phyloP scores from a whole-genome alignment of 1,140 invertebrate genomes.

The Periplaneta americana region DNA sequence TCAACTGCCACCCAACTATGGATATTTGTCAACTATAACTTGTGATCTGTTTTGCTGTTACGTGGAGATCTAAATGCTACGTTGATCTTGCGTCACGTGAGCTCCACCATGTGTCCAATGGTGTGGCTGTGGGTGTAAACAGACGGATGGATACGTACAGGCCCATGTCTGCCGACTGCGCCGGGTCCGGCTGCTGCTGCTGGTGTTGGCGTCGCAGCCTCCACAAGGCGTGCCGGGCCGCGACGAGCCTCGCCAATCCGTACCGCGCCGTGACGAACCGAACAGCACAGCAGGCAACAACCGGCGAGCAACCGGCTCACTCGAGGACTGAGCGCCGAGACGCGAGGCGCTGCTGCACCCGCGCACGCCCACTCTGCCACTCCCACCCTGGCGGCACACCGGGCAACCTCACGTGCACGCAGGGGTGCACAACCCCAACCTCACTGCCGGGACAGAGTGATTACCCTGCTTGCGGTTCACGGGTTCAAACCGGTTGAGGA shows the following conservation, averaged over 20 bases:
- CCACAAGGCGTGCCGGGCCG: slow-evolving; percentile 58
- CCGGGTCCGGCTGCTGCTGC: slow-evolving; percentile 5
- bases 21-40: no score
- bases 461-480: no score
- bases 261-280: slow-evolving; percentile 48
- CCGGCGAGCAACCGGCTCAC: slow-evolving; percentile 26
- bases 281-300: slow-evolving; percentile 37
- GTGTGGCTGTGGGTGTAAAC: neutral
- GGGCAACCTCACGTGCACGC: neutral
- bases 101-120: no score
- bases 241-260: slow-evolving; percentile 56
- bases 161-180: slow-evolving; percentile 12
- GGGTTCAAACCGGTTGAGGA: no score
- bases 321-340: neutral
- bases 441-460: no score
- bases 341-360: neutral
- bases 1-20: no score
- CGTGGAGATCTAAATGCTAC: no score
- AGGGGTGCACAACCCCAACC: neutral
- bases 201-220: slow-evolving; percentile 41
- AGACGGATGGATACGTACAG: slow-evolving; percentile 2
- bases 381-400: neutral
- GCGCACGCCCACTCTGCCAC: neutral
- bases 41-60: no score
- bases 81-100: no score